Conservation (phyloP, 2,888 invertebrate genomes). For the Agrypnus murinus region DNA sequence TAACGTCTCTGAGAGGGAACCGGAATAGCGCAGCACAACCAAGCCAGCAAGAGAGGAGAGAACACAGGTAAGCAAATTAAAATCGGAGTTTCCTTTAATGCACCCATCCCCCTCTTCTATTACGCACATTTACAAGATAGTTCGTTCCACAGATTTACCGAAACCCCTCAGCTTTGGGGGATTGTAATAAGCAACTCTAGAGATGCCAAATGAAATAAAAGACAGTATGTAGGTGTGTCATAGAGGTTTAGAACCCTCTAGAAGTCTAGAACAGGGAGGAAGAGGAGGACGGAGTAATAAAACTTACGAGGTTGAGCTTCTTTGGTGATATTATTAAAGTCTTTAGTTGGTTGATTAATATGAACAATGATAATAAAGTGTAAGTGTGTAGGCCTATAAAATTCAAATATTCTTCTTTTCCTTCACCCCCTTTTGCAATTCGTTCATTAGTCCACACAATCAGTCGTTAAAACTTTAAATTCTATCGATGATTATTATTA, state of each 20-base stretch:
- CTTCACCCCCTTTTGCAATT: neutral
- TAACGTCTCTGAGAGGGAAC: slow-evolving; percentile 18
- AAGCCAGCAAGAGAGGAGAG: too few species aligned
- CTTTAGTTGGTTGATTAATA: slow-evolving; percentile 42
- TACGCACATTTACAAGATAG: slow-evolving; percentile 37
- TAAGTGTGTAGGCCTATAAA: too few species aligned
- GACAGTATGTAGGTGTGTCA: slow-evolving; percentile 60
- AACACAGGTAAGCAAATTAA: slow-evolving; percentile 59
- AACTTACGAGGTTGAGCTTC: slow-evolving; percentile 58
- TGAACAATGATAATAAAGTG: slow-evolving; percentile 18
- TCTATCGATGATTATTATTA: neutral
- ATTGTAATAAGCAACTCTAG: slow-evolving; percentile 59
- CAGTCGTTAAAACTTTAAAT: neutral
- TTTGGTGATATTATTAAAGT: slow-evolving; percentile 56
- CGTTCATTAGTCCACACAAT: neutral
- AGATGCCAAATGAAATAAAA: slow-evolving; percentile 61
- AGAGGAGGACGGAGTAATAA: slow-evolving; percentile 56
- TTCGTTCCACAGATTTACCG: slow-evolving; percentile 53
- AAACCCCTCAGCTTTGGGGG: slow-evolving; percentile 58
- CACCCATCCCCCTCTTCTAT: too few species aligned
- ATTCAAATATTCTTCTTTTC: too few species aligned
- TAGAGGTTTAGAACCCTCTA: too few species aligned
- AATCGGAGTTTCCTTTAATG: slow-evolving; percentile 59
- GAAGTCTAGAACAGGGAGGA: slow-evolving; percentile 48
- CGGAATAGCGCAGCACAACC: too few species aligned